Base-by-base conservation (phyloP, 1,140 invertebrate genomes). In the Diabrotica virgifera region DNA sequence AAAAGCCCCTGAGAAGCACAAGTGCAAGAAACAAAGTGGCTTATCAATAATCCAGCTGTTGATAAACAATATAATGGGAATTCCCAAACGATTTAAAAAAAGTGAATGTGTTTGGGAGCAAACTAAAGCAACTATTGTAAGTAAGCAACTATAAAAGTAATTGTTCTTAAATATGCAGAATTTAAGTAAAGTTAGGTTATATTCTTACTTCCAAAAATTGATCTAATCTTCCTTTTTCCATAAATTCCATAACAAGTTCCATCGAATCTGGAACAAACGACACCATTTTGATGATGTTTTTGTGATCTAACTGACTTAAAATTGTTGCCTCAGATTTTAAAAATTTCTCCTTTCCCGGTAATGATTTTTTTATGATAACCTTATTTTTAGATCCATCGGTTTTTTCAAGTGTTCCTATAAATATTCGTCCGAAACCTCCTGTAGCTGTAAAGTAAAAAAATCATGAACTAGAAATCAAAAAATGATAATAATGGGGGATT, bases 281-380 rank as follows among this genome's bases (percentile, higher is more conserved):
- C 14, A 62, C 12, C 7, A 62, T 62, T 54, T 54, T 38, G 9
- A 62, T 0, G 24, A 62, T 62, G 14, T 62, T 62, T 12, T 62
- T 12, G 46, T 62, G 60, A 54, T 54, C 11, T 8, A 53, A 14
- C 24, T 53, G 5, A 3, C 51, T 37, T 9, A 62, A 13, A 9
- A 46, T 8, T 37, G 13, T 53, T 10, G 60, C 60, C 38, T 62
- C 60, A 37, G 8, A 10, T 46, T 46, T 46, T 5, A 46, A 46
- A 6, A 46, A 5, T 10, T 3, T n/a, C 6, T 46, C 5, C 8
- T 46, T 46, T 46, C 8, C n/a, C n/a, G 40, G 40, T n/a, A 5
- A 46, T 5, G 8, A 10, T n/a, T 8, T 8, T n/a, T 8, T 46
- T n/a, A 10, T 46, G n/a, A 46, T 46, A n/a, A 46, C 40, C 40